Percentiles rank a stretch among this genome's conserved stretches.
phyloP scores from a whole-genome alignment of 2,113 vertebrate genomes.

The Python bivittatus region DNA sequence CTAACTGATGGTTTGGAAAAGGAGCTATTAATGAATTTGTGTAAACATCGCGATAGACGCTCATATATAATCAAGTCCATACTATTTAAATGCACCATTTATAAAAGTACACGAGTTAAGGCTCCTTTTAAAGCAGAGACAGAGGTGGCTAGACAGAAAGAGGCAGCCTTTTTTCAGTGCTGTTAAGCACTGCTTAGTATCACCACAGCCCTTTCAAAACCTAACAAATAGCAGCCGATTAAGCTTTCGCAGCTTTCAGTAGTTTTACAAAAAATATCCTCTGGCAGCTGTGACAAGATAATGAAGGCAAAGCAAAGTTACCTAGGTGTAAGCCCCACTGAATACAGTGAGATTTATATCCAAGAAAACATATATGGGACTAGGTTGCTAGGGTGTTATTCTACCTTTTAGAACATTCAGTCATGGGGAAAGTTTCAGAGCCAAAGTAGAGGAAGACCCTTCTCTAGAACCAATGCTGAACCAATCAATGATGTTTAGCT shows the following conservation, averaged over 20 bases:
- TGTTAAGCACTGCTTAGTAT: slow-evolving; percentile 62
- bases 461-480: not conserved
- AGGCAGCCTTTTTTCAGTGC: slow-evolving; percentile 9
- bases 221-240: slow-evolving; percentile 64
- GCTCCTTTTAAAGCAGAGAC: slow-evolving; percentile 25
- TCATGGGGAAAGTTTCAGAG: slow-evolving; percentile 34
- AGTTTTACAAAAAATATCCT: slow-evolving; percentile 37
- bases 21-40: slow-evolving; percentile 35
- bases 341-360: not conserved
- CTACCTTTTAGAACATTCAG: not conserved
- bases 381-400: not conserved
- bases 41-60: slow-evolving; percentile 39
- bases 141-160: not conserved
- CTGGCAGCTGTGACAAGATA: slow-evolving; percentile 37
- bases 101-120: slow-evolving; percentile 39
- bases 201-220: slow-evolving; percentile 50
- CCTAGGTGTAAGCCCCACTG: not conserved
- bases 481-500: not conserved
- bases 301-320: slow-evolving; percentile 23
- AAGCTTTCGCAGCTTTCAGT: slow-evolving; percentile 49
- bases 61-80: slow-evolving; percentile 26
- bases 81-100: not conserved
- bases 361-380: not conserved
- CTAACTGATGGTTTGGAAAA: not conserved
- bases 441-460: not conserved